phyloP scores from a whole-genome alignment of 2,888 invertebrate genomes.

The Hydrotaea diabolus region DNA sequence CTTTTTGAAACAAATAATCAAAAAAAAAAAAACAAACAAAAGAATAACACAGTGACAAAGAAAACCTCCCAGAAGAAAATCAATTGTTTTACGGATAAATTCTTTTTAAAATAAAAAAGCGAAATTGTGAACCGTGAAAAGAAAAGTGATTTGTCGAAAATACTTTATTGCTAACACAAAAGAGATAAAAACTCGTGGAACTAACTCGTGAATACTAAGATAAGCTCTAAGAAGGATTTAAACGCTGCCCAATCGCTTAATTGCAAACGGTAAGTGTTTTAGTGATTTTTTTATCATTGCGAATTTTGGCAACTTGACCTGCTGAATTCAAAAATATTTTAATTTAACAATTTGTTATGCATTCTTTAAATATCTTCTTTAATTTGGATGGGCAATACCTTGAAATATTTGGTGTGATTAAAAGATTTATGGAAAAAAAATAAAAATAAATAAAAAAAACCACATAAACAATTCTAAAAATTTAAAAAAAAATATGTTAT shows the following conservation, averaged over 20 bases:
- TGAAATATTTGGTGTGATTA: no score
- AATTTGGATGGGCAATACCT: no score
- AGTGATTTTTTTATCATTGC: background rate
- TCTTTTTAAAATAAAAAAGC: background rate
- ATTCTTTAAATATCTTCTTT: no score
- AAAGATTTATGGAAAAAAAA: no score
- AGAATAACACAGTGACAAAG: background rate
- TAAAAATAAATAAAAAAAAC: no score
- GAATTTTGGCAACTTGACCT: no score
- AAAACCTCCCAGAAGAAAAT: slow-evolving; percentile 11
- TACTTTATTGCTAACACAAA: background rate
- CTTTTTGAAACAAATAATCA: background rate
- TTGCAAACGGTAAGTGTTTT: slow-evolving; percentile 21
- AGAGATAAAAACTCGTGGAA: background rate
- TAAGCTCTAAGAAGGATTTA: slow-evolving; percentile 23
- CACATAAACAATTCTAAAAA: no score
- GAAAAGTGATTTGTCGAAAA: slow-evolving; percentile 10
- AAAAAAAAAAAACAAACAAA: background rate
- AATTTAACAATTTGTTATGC: no score
- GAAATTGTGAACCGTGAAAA: slow-evolving; percentile 11
- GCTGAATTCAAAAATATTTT: no score
- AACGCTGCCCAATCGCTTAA: background rate
- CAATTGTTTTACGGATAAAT: slow-evolving; percentile 27
- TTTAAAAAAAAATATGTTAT: no score
- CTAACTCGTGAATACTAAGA: background rate